Conservation (phyloP, 2,113 vertebrate genomes). For the Oryzias curvinotus region DNA sequence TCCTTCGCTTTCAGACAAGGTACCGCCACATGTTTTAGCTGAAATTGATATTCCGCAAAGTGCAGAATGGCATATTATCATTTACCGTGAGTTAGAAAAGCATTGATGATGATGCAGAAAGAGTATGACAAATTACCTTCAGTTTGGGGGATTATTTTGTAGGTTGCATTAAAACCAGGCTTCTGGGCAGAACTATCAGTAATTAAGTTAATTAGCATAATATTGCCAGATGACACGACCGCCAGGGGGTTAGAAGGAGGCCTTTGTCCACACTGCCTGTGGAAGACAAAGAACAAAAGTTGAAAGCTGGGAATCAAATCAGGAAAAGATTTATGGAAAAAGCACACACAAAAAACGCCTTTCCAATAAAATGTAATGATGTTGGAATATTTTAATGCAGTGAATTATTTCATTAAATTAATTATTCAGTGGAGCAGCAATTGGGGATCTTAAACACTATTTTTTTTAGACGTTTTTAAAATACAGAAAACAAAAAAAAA, state of each 20-base stretch:
- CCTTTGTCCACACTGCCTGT: conserved; percentile 80
- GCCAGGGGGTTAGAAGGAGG: conserved; percentile 75
- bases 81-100: neutral
- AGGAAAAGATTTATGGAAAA: neutral
- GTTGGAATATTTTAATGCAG: no score
- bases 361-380: no score
- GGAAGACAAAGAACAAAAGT: neutral
- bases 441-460: no score
- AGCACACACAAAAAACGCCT: no score
- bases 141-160: conserved; percentile 39
- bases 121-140: conserved; percentile 35
- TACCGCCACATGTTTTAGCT: conserved; percentile 64
- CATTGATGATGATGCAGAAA: neutral
- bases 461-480: no score
- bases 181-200: conserved; percentile 53
- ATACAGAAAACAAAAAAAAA: no score
- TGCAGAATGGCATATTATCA: neutral
- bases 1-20: conserved; percentile 40
- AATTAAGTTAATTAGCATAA: conserved; percentile 77
- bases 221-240: conserved; percentile 77
- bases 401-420: no score
- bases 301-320: neutral
- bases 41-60: conserved; percentile 9
- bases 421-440: no score
- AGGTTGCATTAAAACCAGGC: conserved; percentile 70